Base-by-base conservation (phyloP, 2,888 invertebrate species). In the Parelbella ahira region DNA sequence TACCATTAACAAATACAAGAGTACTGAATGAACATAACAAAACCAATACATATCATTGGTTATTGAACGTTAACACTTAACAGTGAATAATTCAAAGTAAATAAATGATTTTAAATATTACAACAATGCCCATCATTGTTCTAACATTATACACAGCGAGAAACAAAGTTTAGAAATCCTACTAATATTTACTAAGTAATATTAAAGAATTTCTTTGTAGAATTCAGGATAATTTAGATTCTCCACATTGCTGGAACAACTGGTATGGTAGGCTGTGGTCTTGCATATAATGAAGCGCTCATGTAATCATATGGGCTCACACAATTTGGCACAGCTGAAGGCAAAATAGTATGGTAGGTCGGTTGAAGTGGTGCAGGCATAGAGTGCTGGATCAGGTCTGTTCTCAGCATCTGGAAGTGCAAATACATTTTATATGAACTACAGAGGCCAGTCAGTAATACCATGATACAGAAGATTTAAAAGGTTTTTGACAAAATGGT, bases 231-330 rank as follows among this genome's bases (percentile, higher is more conserved):
- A 30, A 36, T 13, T 29, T 52, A 78, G 7, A 69, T 51, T 3
- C 68, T 59, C 78, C 78, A 80, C 2, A 78, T 27, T 1, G 68
- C 42, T 0, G 64, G 64, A 3, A 66, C 29, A 3, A 71, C 48
- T 0, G 77, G 68, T n/a, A 72, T 30, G 0, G 58, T 41, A 0
- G 62, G 47, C n/a, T 58, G 57, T 5, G 67, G 58, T 4, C 58
- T 59, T 1, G 66, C 49, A 46, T 65, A 78, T 2, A 76, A 27
- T 0, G 65, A 33, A 0, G 59, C 8, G 45, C 48, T 62, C 12
- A 60, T 42, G 50, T 70, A 76, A 25, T 77, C 72, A n/a, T 66
- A 82, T 0, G 69, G 62, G 2, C 54, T 56, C 1, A 74, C 43
- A 37, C 68, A 74, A 42, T 39, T 62, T 0, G 58, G 63, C 32